Percentiles rank a stretch among this genome's conserved stretches.
These are phyloP conservation scores for Atherix ibis DNA, from an alignment of 2,888 invertebrate genomes.

Conservation along the genomic window DNA sequence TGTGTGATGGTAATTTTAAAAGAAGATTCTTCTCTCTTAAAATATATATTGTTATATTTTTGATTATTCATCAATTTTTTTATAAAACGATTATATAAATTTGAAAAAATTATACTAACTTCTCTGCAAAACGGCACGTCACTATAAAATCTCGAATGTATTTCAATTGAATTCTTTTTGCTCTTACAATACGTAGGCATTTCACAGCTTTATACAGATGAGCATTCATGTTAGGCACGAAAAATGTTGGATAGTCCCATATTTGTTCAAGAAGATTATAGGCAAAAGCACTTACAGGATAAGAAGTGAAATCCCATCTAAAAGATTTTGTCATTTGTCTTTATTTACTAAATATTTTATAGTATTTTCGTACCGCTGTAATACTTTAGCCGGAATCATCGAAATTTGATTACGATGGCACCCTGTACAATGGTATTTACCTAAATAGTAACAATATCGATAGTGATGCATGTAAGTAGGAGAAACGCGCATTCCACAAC, in stretches of 20 bases:
- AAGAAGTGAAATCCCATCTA: slow-evolving; percentile 39
- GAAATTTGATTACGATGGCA: slow-evolving; percentile 67
- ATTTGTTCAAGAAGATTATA: slow-evolving; percentile 60
- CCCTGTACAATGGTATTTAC: slow-evolving; percentile 72
- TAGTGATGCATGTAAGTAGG: slow-evolving; percentile 53
- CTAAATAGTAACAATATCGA: slow-evolving; percentile 69
- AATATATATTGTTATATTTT: slow-evolving; percentile 22
- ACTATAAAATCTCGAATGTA: slow-evolving; percentile 55
- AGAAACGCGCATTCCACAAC: slow-evolving; percentile 68
- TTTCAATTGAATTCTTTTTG: slow-evolving; percentile 47
- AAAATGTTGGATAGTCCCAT: slow-evolving; percentile 60
- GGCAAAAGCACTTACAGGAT: slow-evolving; percentile 70
- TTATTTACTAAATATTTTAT: not conserved
- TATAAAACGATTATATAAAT: slow-evolving; percentile 7
- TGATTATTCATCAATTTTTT: not conserved
- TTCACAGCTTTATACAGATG: slow-evolving; percentile 46
- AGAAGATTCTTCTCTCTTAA: slow-evolving; percentile 37
- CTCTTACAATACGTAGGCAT: slow-evolving; percentile 41
- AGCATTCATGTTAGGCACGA: slow-evolving; percentile 53
- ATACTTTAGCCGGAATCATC: slow-evolving; percentile 50
- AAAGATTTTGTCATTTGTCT: too few species aligned
- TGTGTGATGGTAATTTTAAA: slow-evolving; percentile 40
- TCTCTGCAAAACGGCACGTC: slow-evolving; percentile 48
- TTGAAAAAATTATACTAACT: slow-evolving; percentile 35
- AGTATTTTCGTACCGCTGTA: slow-evolving; percentile 25